A percentile compares a stretch with the other conserved stretches of the same genome.
These are phyloP conservation scores for Drosophila buzzatii DNA, from an alignment of 2,888 invertebrate genomes.

Conservation along the genomic window DNA sequence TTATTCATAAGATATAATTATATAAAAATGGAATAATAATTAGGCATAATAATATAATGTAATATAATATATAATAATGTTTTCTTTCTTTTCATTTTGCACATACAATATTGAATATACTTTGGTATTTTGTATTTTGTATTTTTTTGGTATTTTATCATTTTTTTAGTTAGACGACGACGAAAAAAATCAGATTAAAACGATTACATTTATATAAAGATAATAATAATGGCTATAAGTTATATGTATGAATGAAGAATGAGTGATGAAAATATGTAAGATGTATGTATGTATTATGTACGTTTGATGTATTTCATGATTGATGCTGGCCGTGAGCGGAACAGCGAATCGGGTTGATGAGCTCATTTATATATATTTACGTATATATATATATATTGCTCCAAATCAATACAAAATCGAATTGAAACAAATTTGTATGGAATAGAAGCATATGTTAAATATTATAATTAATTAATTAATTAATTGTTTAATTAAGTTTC, in stretches of 20 bases:
- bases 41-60: slow-evolving; percentile 77
- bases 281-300: slow-evolving; percentile 33
- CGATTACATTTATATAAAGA: slow-evolving; percentile 56
- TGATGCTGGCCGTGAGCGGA: background rate
- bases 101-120: slow-evolving; percentile 75
- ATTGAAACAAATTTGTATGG: slow-evolving; percentile 51
- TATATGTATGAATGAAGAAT: slow-evolving; percentile 51
- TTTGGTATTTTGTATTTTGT: slow-evolving; percentile 47
- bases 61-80: slow-evolving; percentile 71
- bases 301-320: slow-evolving; percentile 52
- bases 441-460: slow-evolving; percentile 46
- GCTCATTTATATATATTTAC: slow-evolving; percentile 3
- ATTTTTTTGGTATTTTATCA: slow-evolving; percentile 18
- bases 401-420: slow-evolving; percentile 64
- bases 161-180: slow-evolving; percentile 67
- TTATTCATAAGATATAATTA: slow-evolving; percentile 76
- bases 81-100: slow-evolving; percentile 61
- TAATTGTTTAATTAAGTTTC: slow-evolving; percentile 57
- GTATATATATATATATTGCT: slow-evolving; percentile 8
- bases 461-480: slow-evolving; percentile 60
- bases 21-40: slow-evolving; percentile 80
- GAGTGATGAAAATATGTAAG: slow-evolving; percentile 28
- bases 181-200: slow-evolving; percentile 53
- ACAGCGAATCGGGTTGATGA: slow-evolving; percentile 23
- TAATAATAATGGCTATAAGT: slow-evolving; percentile 62